Conservation (phyloP, 2,113 vertebrate species). For the Anthoscopus minutus region DNA sequence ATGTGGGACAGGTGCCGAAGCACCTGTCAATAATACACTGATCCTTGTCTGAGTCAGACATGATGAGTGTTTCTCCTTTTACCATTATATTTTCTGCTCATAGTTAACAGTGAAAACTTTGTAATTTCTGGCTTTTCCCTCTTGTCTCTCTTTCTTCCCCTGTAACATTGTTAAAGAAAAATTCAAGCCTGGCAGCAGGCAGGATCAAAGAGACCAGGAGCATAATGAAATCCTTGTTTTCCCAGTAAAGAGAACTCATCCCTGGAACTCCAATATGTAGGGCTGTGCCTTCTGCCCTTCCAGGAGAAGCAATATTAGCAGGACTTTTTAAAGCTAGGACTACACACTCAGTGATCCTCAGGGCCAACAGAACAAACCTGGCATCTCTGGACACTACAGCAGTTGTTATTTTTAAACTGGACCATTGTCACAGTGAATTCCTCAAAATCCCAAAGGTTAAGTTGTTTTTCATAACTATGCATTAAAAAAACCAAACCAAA, state of each 20-base stretch:
- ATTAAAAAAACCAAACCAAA: background rate
- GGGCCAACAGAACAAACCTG: background rate
- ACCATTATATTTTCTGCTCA: background rate
- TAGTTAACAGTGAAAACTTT: background rate
- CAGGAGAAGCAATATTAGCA: background rate
- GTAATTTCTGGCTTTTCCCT: background rate
- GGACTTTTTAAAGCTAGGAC: background rate
- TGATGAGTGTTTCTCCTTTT: background rate
- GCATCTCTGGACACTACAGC: background rate
- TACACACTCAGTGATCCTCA: background rate
- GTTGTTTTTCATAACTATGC: constrained; percentile 41
- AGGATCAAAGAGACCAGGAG: background rate
- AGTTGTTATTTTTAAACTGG: constrained; percentile 17
- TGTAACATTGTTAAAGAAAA: background rate
- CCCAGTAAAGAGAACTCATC: background rate
- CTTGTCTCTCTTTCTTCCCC: background rate
- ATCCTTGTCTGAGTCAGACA: background rate
- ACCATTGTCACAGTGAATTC: constrained; percentile 38
- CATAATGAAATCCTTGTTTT: background rate
- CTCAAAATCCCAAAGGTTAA: constrained; percentile 56
- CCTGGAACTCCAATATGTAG: background rate
- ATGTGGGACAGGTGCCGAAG: background rate
- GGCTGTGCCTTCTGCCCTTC: background rate
- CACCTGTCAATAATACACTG: background rate
- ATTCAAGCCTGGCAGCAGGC: background rate